These are phyloP conservation scores for Plebejus anna DNA, from an alignment of 2,888 invertebrate genomes.

Conservation along the genomic window DNA sequence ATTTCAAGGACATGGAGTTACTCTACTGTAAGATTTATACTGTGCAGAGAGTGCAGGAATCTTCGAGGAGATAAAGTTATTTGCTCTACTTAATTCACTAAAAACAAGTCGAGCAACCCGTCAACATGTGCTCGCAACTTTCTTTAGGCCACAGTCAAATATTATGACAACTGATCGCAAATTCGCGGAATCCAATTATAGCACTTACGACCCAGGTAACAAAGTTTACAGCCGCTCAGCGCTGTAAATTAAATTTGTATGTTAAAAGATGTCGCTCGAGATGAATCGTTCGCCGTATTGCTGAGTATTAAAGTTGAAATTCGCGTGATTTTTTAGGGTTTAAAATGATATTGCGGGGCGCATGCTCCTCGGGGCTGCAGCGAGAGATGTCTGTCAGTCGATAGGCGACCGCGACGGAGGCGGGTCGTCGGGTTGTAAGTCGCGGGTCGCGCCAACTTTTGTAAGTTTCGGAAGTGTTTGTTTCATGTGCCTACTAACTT, in stretches of 20 bases:
- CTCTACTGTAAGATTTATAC: not conserved
- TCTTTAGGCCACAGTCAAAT: conserved; percentile 37
- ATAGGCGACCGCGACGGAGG: conserved; percentile 51
- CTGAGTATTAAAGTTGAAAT: not conserved
- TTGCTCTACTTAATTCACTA: conserved; percentile 37
- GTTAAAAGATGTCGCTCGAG: conserved; percentile 48
- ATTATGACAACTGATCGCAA: conserved; percentile 32
- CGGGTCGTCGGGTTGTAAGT: conserved; percentile 42
- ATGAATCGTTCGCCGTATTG: conserved; percentile 40
- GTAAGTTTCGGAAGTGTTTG: conserved; percentile 14
- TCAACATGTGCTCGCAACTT: conserved; percentile 41
- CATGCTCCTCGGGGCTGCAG: conserved; percentile 69
- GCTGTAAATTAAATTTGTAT: conserved; percentile 40
- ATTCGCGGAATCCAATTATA: conserved; percentile 11
- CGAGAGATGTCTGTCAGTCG: conserved; percentile 63
- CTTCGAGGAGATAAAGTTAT: conserved; percentile 22
- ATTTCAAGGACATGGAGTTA: not conserved
- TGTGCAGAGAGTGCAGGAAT: not conserved
- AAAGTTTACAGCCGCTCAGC: conserved; percentile 45
- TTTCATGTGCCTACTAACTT: not conserved
- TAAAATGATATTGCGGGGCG: conserved; percentile 49
- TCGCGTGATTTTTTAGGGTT: not conserved
- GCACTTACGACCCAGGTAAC: conserved; percentile 38
- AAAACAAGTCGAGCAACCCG: conserved; percentile 37
- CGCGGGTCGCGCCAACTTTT: conserved; percentile 18